Evolutionary conservation across 2,797 vertebrate genomes (phyloP).

Genomic region (Triplophysa bombifrons): DNA sequence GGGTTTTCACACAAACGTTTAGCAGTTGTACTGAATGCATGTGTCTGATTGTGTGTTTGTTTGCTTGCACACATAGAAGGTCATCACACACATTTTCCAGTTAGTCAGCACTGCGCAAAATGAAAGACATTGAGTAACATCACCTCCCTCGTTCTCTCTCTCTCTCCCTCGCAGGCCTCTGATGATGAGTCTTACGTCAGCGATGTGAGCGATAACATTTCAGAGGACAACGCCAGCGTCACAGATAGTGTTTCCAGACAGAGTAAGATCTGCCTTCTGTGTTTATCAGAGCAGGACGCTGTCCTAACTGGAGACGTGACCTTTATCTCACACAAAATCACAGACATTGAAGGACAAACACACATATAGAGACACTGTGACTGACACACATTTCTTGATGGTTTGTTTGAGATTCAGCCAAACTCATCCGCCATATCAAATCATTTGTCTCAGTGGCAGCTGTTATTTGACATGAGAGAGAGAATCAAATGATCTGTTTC

Average conservation of each 20-base stretch:
- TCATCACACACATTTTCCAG: conserved; percentile 41
- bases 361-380: no score
- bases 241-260: conserved; percentile 96
- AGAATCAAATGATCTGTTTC: no score
- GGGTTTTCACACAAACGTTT: not conserved
- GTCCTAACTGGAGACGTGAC: conserved; percentile 46
- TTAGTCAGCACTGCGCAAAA: conserved; percentile 44
- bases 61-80: conserved; percentile 58
- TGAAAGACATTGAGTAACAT: conserved; percentile 32
- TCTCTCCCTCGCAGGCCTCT: conserved; percentile 83
- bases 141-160: conserved; percentile 55
- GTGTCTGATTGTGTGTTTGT: conserved; percentile 10
- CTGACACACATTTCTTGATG: not conserved
- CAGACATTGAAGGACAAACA: conserved; percentile 2
- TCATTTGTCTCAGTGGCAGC: not conserved
- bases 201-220: conserved; percentile 99
- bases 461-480: no score
- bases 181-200: conserved; percentile 99
- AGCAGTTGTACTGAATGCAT: not conserved
- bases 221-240: conserved; percentile 98
- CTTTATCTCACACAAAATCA: conserved; percentile 7
- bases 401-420: not conserved
- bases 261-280: conserved; percentile 77
- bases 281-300: conserved; percentile 30
- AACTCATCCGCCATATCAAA: not conserved